These are phyloP conservation scores for Tetramorium bicarinatum DNA, from an alignment of 2,888 invertebrate genomes.

Conservation along the genomic window DNA sequence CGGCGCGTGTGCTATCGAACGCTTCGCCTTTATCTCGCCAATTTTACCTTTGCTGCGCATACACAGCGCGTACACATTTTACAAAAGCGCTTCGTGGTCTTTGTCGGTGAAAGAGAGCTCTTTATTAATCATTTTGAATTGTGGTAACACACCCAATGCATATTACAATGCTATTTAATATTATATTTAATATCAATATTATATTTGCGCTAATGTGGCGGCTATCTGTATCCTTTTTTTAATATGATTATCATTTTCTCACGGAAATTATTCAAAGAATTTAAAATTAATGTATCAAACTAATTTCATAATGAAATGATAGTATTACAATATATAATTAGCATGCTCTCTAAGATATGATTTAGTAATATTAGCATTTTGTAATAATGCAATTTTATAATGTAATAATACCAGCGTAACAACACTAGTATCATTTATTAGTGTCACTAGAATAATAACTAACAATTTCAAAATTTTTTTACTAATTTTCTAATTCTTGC, in stretches of 20 bases:
- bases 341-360: not conserved
- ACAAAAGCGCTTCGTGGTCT: not conserved
- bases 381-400: not conserved
- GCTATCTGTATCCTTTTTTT: not conserved
- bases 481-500: not conserved
- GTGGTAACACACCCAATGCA: not conserved
- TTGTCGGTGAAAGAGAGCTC: not conserved
- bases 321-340: not conserved
- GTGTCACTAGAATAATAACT: not conserved
- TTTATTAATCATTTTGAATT: not conserved
- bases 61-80: not conserved
- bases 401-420: not conserved
- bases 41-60: conserved; percentile 22
- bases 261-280: conserved; percentile 2
- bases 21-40: conserved; percentile 27
- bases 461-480: not conserved
- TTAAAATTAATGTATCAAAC: not conserved
- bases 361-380: not conserved
- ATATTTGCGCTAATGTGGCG: not conserved
- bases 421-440: not conserved
- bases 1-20: conserved; percentile 19
- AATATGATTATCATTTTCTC: not conserved
- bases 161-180: not conserved
- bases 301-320: not conserved
- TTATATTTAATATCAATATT: not conserved